Conservation (phyloP, 2,797 vertebrate species). For the Rhinichthys osculus region DNA sequence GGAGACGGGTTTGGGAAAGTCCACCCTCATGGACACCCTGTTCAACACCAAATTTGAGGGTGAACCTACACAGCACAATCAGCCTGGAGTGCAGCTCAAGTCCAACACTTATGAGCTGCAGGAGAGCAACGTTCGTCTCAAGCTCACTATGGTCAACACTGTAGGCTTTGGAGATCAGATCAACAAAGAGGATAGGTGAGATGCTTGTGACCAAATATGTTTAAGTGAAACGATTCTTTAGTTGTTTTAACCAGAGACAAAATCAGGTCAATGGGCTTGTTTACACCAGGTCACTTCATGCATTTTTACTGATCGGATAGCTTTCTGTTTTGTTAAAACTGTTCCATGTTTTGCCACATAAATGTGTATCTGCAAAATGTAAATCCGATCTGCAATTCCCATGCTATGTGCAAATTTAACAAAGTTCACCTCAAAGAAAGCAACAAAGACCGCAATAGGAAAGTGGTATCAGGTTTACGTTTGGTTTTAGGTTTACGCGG, state of each 20-base stretch:
- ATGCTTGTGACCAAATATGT: background rate
- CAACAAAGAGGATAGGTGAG: constrained; percentile 97
- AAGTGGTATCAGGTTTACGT: background rate
- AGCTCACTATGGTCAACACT: constrained; percentile 92
- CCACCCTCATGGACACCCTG: constrained; percentile 97
- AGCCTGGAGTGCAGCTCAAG: constrained; percentile 93
- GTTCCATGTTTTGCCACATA: background rate
- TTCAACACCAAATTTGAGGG: constrained; percentile 99
- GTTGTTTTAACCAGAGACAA: background rate
- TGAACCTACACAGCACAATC: constrained; percentile 92
- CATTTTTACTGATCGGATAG: background rate
- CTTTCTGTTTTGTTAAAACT: background rate
- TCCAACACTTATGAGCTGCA: constrained; percentile 95
- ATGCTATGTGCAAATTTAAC: background rate
- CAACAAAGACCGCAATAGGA: background rate
- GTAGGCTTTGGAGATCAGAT: constrained; percentile 98
- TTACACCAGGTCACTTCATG: background rate
- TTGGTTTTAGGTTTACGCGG: too few species aligned
- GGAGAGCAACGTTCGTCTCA: constrained; percentile 95
- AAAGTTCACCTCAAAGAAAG: background rate
- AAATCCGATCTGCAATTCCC: background rate
- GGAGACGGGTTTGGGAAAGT: constrained; percentile 97
- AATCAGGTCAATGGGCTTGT: background rate
- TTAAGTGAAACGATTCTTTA: background rate
- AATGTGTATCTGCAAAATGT: background rate